Conservation (phyloP, 2,888 invertebrate species). For the Teleogryllus oceanicus region DNA sequence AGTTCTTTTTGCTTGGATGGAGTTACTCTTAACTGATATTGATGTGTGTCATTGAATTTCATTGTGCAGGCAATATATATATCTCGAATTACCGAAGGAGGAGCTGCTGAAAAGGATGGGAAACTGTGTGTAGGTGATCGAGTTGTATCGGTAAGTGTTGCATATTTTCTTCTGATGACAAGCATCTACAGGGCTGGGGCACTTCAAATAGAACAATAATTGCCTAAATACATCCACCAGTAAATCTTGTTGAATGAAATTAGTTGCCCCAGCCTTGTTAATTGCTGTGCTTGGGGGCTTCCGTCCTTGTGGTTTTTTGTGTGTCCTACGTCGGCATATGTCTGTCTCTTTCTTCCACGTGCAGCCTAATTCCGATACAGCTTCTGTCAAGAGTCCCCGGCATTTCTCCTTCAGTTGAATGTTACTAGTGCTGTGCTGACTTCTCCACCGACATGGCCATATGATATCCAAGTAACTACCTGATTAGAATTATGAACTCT, state of each 20-base stretch:
- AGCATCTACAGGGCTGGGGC: neutral
- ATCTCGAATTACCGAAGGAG: slow-evolving; percentile 81
- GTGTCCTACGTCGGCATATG: slow-evolving; percentile 22
- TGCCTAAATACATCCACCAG: neutral
- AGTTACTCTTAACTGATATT: no score
- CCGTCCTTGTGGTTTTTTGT: slow-evolving; percentile 19
- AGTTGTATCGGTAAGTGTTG: slow-evolving; percentile 72
- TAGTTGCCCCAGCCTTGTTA: neutral
- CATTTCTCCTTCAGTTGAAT: neutral
- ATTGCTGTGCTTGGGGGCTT: slow-evolving; percentile 27
- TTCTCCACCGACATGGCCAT: neutral
- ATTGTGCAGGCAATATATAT: slow-evolving; percentile 73
- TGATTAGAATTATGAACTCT: no score
- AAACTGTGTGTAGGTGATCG: slow-evolving; percentile 84
- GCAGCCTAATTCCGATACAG: slow-evolving; percentile 12
- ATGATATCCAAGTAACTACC: no score
- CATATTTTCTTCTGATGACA: neutral
- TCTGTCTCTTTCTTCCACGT: slow-evolving; percentile 26
- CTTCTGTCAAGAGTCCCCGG: neutral
- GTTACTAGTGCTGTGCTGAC: neutral
- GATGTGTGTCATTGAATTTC: neutral
- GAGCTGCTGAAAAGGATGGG: slow-evolving; percentile 90
- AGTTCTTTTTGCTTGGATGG: no score
- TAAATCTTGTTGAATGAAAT: neutral
- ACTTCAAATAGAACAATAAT: neutral